Evolutionary conservation across 2,888 invertebrate species (phyloP), one percentile per base, ranked within the genome.

Genomic region (Euzophera pinguis): DNA sequence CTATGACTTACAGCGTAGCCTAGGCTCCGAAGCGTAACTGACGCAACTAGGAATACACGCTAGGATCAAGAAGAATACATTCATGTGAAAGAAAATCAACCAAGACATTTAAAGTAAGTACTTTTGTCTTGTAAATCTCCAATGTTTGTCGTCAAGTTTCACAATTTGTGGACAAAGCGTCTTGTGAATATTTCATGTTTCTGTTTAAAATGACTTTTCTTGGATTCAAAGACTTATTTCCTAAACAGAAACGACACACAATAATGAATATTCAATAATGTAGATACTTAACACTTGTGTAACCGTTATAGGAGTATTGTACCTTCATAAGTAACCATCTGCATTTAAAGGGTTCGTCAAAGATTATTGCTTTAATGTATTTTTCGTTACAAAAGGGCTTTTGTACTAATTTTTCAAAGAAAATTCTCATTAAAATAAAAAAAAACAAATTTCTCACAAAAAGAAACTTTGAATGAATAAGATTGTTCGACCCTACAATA

Each of bases 121-220:
- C 78, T 71, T 80, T 86, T 83, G 78, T 84, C 66, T 81, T 80
- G 81, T 79, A 80, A 87, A 84, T 81, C 64, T 66, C 65, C 66
- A 22, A 72, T 79, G 69, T 78, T 80, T 71, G 67, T 72, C 71
- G 77, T 71, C 66, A 72, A 72, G 81, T 84, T 84, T 83, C 78
- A 81, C 75, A 75, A 78, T 74, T 71, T 65, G 54, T 52, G 57
- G 62, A 85, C 84, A 86, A 85, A 78, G 72, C 63, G 59, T 54
- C 78, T 75, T 71, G 73, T 84, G 80, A 84, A 86, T 88, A 85
- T 84, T 84, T 82, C 69, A 81, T 81, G 72, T 64, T 79, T 81
- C 74, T 70, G 73, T 75, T 69, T 67, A 62, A 71, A 73, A 71
- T 68, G 69, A 72, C 71, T 71, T 73, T 78, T 72, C 65, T 73